Conservation (phyloP, 2,797 vertebrate species). For the Capromys pilorides region DNA sequence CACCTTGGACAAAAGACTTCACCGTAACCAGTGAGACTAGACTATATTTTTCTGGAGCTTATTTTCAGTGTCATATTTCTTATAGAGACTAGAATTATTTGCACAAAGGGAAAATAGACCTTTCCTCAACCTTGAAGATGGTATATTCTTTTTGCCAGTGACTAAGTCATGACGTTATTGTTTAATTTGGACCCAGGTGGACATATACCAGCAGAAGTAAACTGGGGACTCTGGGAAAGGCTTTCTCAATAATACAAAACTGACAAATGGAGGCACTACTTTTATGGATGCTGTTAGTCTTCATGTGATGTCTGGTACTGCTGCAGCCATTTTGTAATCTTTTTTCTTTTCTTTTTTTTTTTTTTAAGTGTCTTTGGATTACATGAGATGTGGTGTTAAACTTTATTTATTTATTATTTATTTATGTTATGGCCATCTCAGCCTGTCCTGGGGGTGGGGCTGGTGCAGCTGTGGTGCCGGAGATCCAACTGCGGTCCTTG, state of each 20-base stretch:
- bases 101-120: not conserved
- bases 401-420: too few species aligned
- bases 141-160: not conserved
- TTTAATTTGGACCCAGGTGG: not conserved
- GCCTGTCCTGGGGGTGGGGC: too few species aligned
- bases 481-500: too few species aligned
- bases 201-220: not conserved
- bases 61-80: not conserved
- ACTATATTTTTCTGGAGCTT: conserved; percentile 34
- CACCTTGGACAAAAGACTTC: conserved; percentile 49
- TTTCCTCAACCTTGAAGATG: not conserved
- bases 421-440: too few species aligned
- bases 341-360: too few species aligned
- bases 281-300: not conserved
- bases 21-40: conserved; percentile 19
- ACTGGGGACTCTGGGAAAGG: not conserved
- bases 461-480: too few species aligned
- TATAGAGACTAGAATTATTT: conserved; percentile 30
- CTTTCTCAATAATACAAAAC: not conserved
- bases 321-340: not conserved
- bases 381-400: too few species aligned
- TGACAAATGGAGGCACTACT: not conserved
- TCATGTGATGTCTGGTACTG: not conserved
- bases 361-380: too few species aligned
- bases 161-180: not conserved